phyloP scores from a whole-genome alignment of 2,797 vertebrate genomes.

The Myotis daubentonii region DNA sequence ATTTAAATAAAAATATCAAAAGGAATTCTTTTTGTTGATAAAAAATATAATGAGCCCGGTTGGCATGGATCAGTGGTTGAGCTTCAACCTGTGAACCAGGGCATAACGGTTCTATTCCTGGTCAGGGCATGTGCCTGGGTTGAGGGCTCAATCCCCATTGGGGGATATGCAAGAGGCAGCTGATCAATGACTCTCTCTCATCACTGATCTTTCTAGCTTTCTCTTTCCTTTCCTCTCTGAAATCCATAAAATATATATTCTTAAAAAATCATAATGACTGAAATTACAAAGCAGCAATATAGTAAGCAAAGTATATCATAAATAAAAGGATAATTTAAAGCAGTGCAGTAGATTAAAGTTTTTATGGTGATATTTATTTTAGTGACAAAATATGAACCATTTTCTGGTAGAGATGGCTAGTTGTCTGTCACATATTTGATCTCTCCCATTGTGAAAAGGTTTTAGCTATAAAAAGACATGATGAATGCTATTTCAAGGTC shows the following conservation, averaged over 20 bases:
- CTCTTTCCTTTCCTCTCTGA: too few relatives aligned
- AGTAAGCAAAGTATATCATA: not conserved
- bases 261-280: not conserved
- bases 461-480: conserved; percentile 15
- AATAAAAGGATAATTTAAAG: not conserved
- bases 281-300: not conserved
- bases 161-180: too few relatives aligned
- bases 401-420: not conserved
- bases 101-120: too few relatives aligned
- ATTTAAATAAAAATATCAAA: not conserved
- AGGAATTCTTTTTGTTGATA: not conserved
- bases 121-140: too few relatives aligned
- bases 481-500: not conserved
- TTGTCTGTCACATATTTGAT: not conserved
- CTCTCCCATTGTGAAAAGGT: not conserved
- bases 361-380: not conserved
- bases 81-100: too few relatives aligned
- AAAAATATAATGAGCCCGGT: not conserved
- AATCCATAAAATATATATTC: too few relatives aligned
- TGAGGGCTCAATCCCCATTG: too few relatives aligned
- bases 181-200: too few relatives aligned
- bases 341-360: not conserved
- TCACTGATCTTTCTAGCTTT: too few relatives aligned
- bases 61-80: too few relatives aligned
- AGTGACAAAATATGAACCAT: not conserved